Evolutionary conservation across 2,113 vertebrate species (phyloP).

Genomic region (Athene cunicularia): DNA sequence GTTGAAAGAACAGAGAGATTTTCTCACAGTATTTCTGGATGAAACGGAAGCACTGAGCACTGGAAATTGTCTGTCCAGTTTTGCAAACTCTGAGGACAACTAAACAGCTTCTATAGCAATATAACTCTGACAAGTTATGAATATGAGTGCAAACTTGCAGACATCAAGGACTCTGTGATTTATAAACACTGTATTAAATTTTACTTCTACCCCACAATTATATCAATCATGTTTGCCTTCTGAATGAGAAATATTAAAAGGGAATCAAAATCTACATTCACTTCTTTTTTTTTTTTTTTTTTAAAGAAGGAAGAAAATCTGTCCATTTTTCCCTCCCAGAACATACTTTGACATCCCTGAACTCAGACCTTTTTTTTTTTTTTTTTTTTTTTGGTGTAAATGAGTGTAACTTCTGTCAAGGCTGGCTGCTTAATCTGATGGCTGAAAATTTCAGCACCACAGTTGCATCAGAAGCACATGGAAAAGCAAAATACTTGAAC

Average conservation of each 20-base stretch:
- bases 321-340: not conserved
- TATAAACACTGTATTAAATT: not conserved
- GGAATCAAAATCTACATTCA: not conserved
- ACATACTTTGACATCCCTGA: not conserved
- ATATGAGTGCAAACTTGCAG: not conserved
- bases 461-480: not conserved
- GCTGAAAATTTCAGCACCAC: not conserved
- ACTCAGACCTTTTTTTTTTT: not conserved
- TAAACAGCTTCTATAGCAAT: not conserved
- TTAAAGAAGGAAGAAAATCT: not conserved
- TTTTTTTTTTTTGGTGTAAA: not conserved
- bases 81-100: not conserved
- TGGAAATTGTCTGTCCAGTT: not conserved
- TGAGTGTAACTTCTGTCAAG: not conserved
- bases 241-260: not conserved
- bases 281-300: rapidly evolving
- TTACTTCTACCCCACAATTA: not conserved
- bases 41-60: not conserved
- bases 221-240: not conserved
- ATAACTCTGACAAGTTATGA: not conserved
- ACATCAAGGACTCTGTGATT: not conserved
- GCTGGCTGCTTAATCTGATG: not conserved
- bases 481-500: not conserved
- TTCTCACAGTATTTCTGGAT: constrained; percentile 41
- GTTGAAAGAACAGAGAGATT: not conserved